Evolutionary conservation across 37 sponge, comb jelly and placozoan species (phyloP).

Genomic region (Spongia lamella): DNA sequence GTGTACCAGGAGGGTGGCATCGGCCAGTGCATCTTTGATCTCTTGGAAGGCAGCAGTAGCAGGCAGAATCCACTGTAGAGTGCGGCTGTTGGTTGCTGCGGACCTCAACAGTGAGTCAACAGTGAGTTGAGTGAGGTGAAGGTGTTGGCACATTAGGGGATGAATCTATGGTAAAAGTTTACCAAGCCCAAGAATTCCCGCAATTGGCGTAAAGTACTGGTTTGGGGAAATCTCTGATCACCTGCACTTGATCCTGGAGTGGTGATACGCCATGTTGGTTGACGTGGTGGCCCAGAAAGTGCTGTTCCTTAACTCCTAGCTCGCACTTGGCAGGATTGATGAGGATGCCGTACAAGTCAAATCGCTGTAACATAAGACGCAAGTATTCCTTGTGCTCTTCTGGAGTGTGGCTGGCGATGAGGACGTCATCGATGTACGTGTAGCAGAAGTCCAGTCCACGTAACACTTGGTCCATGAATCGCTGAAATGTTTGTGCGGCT

Average conservation of each 20-base stretch:
- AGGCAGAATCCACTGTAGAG: slow-evolving; percentile 5
- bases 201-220: slow-evolving; percentile 2
- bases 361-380: slow-evolving; percentile 12
- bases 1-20: slow-evolving; percentile 12
- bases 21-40: slow-evolving; percentile 25
- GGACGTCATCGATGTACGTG: no score
- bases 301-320: neutral
- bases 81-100: neutral
- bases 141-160: slow-evolving; percentile 24
- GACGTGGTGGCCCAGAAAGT: neutral
- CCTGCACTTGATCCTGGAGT: neutral
- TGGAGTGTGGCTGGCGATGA: slow-evolving; percentile 25
- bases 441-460: no score
- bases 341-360: slow-evolving; percentile 1
- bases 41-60: slow-evolving; percentile 6
- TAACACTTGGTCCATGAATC: no score
- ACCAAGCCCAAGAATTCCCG: slow-evolving; percentile 44
- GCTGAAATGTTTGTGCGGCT: slow-evolving; percentile 17
- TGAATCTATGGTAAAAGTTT: slow-evolving; percentile 44
- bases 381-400: slow-evolving; percentile 54
- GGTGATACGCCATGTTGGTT: neutral
- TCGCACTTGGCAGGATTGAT: neutral
- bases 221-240: slow-evolving; percentile 15
- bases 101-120: no score
- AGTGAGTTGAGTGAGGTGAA: slow-evolving; percentile 26